phyloP scores from a whole-genome alignment of 1,140 invertebrate genomes.

The Nymphalis io region DNA sequence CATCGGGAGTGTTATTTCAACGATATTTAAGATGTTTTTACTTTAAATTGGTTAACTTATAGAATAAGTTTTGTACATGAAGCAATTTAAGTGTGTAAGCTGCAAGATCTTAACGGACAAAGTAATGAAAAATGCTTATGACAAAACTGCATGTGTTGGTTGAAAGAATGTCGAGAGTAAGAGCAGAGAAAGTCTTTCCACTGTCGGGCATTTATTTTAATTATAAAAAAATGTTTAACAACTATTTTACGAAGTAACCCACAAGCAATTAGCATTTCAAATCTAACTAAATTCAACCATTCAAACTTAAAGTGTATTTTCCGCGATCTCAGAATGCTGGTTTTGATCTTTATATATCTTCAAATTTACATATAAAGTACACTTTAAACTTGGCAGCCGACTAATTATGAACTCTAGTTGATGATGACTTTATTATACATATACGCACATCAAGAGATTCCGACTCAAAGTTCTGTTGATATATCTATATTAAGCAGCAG shows the following conservation, averaged over 20 bases:
- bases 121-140: no score
- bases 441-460: not conserved
- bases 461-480: no score
- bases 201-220: no score
- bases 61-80: no score
- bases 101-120: no score
- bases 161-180: no score
- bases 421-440: not conserved
- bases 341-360: conserved; percentile 2
- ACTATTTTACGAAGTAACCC: not conserved
- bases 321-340: not conserved
- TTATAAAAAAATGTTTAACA: no score
- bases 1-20: not conserved
- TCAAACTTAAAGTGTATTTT: not conserved
- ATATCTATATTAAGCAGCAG: no score
- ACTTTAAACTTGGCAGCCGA: not conserved
- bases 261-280: not conserved
- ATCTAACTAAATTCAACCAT: not conserved
- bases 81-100: no score
- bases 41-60: no score
- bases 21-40: not conserved
- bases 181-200: no score
- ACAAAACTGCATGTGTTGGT: no score
- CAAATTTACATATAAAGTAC: conserved; percentile 3
- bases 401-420: conserved; percentile 2